These are phyloP conservation scores for Drosophila rufa DNA, from an alignment of 1,140 invertebrate genomes.

Conservation along the genomic window DNA sequence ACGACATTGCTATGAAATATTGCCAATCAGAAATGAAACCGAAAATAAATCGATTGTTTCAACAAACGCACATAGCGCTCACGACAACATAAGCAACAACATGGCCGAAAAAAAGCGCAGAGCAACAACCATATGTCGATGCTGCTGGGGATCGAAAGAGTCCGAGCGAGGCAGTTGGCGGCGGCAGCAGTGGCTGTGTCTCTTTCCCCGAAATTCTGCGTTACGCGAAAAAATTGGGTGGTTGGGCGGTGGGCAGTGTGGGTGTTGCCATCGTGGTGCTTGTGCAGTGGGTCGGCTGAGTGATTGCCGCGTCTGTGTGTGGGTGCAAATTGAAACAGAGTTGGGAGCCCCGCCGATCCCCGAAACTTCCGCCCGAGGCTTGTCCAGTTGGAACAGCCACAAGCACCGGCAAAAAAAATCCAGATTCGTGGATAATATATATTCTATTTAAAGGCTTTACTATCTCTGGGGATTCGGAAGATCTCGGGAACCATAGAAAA, in stretches of 20 bases:
- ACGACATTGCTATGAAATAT: conserved; percentile 76
- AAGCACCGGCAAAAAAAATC: background rate
- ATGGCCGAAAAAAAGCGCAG: conserved; percentile 41
- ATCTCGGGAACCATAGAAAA: too few relatives aligned
- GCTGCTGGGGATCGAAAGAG: conserved; percentile 24
- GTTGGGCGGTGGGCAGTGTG: conserved; percentile 14
- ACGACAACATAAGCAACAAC: conserved; percentile 45
- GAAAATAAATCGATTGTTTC: conserved; percentile 84
- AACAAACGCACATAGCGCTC: conserved; percentile 60
- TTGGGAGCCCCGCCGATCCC: conserved; percentile 42
- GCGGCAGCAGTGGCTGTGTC: conserved; percentile 10
- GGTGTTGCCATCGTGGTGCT: conserved; percentile 1
- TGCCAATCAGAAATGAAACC: conserved; percentile 85
- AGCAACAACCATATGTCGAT: conserved; percentile 40
- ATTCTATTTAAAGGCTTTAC: too few relatives aligned
- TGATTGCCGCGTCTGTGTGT: conserved; percentile 67
- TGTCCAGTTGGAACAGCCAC: conserved; percentile 13
- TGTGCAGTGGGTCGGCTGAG: conserved; percentile 44
- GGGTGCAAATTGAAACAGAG: conserved; percentile 81
- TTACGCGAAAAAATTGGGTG: conserved; percentile 52
- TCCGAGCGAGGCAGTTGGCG: conserved; percentile 1
- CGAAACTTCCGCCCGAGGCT: conserved; percentile 1
- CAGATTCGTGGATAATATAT: background rate
- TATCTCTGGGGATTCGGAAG: too few relatives aligned
- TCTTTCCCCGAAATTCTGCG: conserved; percentile 56